Evolutionary conservation across 2,113 vertebrate genomes (phyloP), one percentile per base, ranked within the genome.

Genomic region (Tragelaphus strepsiceros): DNA sequence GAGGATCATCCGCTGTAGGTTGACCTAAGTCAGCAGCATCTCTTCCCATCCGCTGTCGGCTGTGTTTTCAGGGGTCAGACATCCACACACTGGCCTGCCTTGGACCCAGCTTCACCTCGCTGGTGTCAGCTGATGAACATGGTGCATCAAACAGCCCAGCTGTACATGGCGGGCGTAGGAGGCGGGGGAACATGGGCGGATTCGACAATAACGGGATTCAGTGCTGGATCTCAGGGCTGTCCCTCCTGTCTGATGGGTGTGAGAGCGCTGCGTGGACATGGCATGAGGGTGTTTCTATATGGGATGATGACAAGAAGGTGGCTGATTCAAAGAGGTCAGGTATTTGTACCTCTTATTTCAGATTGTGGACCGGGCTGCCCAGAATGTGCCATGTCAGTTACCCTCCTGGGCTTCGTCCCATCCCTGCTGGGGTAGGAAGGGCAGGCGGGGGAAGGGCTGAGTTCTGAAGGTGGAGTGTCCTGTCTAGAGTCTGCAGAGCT

Each of bases 1-100:
- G 10, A 62, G 53, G 61, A 43, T 22, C 11, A 22, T 28, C 80
- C 0, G 39, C 67, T 82, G 54, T 19, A 71, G 26, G 19, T 32
- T 9, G n/a, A 74, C 15, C 58, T 8, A n/a, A 58, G 43, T 21
- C 22, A 56, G 49, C 84, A 67, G 80, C 51, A 30, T 80, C 49
- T 64, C 62, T 78, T 80, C 64, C 26, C 83, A 13, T 64, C 26
- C 21, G 9, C 19, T 22, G n/a, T 28, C 35, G 54, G 87, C 64
- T 46, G 54, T 84, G 88, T 96, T 80, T 92, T 97, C 83, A 32
- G 51, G 32, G 39, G 89, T 88, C 90, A 94, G 26, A 49, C 59
- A 78, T 21, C 61, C 54, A 32, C 43, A 12, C 13, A 49, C 7
- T 51, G 43, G 1, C 7, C 46, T 46, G 51, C 78, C 22, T 30